Evolutionary conservation across 2,797 vertebrate genomes (phyloP), one percentile per base, ranked within the genome.

Genomic region (Champsocephalus esox): DNA sequence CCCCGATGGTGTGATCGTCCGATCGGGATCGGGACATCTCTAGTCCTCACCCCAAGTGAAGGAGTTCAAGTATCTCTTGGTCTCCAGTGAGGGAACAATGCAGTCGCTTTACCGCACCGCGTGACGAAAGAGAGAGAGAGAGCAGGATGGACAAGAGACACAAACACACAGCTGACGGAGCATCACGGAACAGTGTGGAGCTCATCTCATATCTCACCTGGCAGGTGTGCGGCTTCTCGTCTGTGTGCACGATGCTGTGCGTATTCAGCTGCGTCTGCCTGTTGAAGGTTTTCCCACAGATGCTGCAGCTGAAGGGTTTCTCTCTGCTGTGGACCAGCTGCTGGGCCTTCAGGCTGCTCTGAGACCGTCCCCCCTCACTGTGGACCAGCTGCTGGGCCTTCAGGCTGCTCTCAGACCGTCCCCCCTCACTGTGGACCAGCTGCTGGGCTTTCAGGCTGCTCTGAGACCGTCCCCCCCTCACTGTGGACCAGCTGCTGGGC

Each of bases 211-310:
- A 28, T 28, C 28, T 28, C 28, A 28, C 28, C 34, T 38, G 5
- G 12, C 94, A 95, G 73, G 67, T 8, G 19, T 89, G 87, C 0
- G 94, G 92, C 70, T 92, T 92, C 87, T 94, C 92, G 0, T 90
- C 93, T 0, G 90, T 93, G 89, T 95, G 94, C 34, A 94, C 74
- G 43, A 92, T 49, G 12, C 88, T 12, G 55, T 95, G 94, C 0
- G 93, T 93, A 73, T 92, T 94, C 19, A 95, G 93, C 56, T 95
- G 94, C 0, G 92, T 82, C 4, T 81, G 89, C 63, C 93, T 94
- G 57, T 84, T 81, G 68, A 95, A 95, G 17, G 81, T 59, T 60
- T 94, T 95, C 0, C 92, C 91, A 11, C 95, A 95, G 48, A 49
- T 88, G 62, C 65, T 11, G n/a, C 94, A 95, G 11, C 62, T 11